Base-by-base conservation (phyloP, 1,140 invertebrate species). In the Drosophila kikkawai region DNA sequence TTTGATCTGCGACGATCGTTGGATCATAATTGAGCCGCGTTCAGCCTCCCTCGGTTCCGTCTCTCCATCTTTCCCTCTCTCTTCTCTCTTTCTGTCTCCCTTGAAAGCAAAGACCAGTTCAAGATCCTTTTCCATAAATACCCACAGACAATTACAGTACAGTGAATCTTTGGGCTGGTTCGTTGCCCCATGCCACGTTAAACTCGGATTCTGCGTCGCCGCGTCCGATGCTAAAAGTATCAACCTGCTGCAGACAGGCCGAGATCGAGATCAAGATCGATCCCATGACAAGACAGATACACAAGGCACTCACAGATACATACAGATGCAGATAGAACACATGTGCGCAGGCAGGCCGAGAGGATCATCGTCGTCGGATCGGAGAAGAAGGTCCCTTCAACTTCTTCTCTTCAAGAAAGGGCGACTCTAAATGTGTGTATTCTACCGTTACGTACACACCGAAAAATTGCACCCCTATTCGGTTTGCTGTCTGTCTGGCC, bases 391-490 rank as follows among this genome's bases (percentile, higher is more conserved):
- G 83, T 80, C 84, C 84, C 85, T 90, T 68, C 48, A 78, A 4
- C 51, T 17, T 22, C 34, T n/a, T 55, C 51, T 55, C 51, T 78
- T 56, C 34, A 39, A 65, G n/a, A 69, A 69, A 60, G 61, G 61
- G 36, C 61, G 26, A 44, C 37, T 32, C 82, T 71, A 73, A 84
- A 77, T 85, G 53, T 85, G 53, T 80, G 73, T 85, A 71, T 71
- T 83, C 66, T 83, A 88, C 83, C 83, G 83, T 87, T 87, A 87
- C 84, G 76, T 88, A 77, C 80, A 87, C 80, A 88, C 71, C 60
- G 53, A 80, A 82, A 88, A 87, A 88, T 90, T 88, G 83, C 83
- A 87, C 83, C 83, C 83, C 77, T 84, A 87, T 88, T 29, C 55
- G 36, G 39, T 80, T 50, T 51, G 79, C 51, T 22, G 76, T 61